Conservation (phyloP, 2,888 invertebrate species). For the Aricia artaxerxes region DNA sequence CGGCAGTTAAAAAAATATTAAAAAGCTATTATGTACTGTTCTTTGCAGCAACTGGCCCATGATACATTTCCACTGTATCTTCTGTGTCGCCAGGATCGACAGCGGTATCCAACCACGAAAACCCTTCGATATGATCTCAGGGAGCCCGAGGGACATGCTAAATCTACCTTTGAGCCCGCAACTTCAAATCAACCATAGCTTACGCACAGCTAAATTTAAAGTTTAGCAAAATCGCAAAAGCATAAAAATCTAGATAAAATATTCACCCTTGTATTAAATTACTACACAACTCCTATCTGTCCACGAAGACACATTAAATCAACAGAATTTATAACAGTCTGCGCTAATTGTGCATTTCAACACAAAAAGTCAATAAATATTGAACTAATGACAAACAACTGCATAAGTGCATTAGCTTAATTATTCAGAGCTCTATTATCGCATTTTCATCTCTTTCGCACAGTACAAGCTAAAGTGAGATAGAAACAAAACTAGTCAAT, state of each 20-base stretch:
- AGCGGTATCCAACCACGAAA: background rate
- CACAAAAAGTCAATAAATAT: conserved; percentile 5
- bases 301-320: background rate
- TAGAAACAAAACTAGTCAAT: background rate
- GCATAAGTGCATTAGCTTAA: conserved; percentile 3
- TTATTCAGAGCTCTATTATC: background rate
- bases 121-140: background rate
- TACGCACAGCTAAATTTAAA: background rate
- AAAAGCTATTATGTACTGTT: background rate
- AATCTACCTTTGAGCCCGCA: background rate
- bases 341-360: background rate
- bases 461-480: background rate
- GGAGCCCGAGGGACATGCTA: background rate
- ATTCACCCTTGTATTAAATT: background rate
- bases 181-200: background rate
- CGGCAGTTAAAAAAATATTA: too few species aligned
- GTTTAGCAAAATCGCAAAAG: background rate
- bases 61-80: background rate
- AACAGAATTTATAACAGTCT: background rate
- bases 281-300: background rate
- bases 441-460: background rate
- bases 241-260: background rate
- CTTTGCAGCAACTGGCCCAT: background rate
- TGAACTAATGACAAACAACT: conserved; percentile 19
- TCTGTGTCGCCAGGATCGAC: background rate